A percentile compares a stretch with the other conserved stretches of the same genome.
Evolutionary conservation across 2,113 vertebrate genomes (phyloP).

Genomic region (Tachysurus fulvidraco): DNA sequence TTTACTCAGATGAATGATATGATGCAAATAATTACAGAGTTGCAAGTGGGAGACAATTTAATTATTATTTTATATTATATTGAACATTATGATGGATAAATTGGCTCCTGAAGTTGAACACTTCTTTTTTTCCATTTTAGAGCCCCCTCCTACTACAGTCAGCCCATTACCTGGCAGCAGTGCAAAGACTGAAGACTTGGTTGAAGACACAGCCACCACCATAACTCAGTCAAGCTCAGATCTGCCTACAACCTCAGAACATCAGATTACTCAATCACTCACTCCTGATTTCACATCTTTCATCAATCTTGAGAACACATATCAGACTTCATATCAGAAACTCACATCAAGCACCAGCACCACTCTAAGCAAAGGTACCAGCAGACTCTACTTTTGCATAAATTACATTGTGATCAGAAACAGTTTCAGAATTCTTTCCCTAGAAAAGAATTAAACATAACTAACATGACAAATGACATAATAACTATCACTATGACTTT

Average conservation of each 20-base stretch:
- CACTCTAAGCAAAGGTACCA: neutral
- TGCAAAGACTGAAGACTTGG: too few relatives aligned
- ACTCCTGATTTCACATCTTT: neutral
- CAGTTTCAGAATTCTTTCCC: neutral
- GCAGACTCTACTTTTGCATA: neutral
- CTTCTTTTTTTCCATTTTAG: neutral
- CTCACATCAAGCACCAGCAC: neutral
- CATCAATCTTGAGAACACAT: neutral
- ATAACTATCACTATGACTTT: too few relatives aligned
- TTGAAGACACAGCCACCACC: too few relatives aligned
- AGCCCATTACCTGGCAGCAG: neutral
- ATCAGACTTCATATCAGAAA: constrained; percentile 19
- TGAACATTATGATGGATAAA: neutral
- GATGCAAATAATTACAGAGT: too few relatives aligned
- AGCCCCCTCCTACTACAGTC: neutral
- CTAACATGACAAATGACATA: too few relatives aligned
- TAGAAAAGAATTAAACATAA: too few relatives aligned
- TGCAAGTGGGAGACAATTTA: too few relatives aligned
- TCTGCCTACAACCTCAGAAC: neutral
- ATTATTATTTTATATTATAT: neutral
- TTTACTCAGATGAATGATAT: neutral
- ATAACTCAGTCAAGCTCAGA: too few relatives aligned
- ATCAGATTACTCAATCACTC: neutral
- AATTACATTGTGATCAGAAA: neutral
- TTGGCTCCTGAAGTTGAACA: neutral